Evolutionary conservation across 2,888 invertebrate genomes (phyloP).

Genomic region (Enchytraeus crypticus): DNA sequence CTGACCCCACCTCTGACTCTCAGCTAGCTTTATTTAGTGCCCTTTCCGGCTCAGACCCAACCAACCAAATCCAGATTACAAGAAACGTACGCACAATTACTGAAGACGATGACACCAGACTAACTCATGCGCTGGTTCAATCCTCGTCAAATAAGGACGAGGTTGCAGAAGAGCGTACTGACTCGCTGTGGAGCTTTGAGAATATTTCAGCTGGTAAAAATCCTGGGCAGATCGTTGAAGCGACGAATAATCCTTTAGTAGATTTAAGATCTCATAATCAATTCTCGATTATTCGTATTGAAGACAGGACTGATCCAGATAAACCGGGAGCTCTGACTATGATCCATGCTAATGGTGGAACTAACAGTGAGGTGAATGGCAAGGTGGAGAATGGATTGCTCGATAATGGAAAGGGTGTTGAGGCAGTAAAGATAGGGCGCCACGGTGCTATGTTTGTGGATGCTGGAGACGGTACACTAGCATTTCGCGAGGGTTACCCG

Average conservation of each 20-base stretch:
- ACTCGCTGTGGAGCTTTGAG: background rate
- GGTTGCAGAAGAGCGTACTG: too few relatives aligned
- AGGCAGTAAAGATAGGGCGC: background rate
- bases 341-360: conserved; percentile 14
- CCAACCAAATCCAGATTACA: background rate
- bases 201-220: background rate
- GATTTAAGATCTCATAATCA: conserved; percentile 19
- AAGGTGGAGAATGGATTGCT: background rate
- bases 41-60: background rate
- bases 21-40: too few relatives aligned
- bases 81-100: background rate
- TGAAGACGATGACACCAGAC: background rate
- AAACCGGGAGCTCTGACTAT: conserved; percentile 17
- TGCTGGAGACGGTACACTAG: background rate
- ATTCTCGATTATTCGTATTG: conserved; percentile 24
- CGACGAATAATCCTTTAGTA: background rate
- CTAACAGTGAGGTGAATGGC: background rate
- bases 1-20: too few relatives aligned
- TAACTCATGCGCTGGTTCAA: background rate
- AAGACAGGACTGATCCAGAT: conserved; percentile 19
- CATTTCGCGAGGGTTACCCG: background rate
- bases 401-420: background rate
- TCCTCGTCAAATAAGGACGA: too few relatives aligned
- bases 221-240: too few relatives aligned
- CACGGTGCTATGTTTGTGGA: conserved; percentile 2